Conservation (phyloP, 2,888 invertebrate species). For the Tridacna gigas region DNA sequence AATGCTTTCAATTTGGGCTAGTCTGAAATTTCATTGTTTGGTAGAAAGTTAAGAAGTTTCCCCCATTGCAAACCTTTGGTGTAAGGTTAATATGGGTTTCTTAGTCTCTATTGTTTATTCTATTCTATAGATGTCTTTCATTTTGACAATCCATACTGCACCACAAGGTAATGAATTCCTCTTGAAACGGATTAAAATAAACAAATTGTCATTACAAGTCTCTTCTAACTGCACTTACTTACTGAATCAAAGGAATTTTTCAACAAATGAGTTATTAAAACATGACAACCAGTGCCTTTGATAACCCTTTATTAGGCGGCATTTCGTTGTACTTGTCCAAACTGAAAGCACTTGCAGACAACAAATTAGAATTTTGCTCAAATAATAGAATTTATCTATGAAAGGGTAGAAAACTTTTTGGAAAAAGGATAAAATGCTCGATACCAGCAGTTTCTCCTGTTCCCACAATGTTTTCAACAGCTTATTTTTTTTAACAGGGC, state of each 20-base stretch:
- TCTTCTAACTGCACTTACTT: slow-evolving; percentile 34
- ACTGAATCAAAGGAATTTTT: slow-evolving; percentile 49
- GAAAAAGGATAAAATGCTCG: neutral
- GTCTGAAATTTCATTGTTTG: too few species aligned
- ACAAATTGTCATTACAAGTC: neutral
- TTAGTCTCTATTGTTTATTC: too few species aligned
- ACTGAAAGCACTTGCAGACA: slow-evolving; percentile 1
- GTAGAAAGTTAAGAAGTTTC: too few species aligned
- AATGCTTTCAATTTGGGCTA: too few species aligned
- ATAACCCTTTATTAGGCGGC: slow-evolving; percentile 42
- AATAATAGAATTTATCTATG: neutral
- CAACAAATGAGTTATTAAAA: slow-evolving; percentile 52
- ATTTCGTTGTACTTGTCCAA: neutral
- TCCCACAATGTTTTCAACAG: neutral
- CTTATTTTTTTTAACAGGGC: neutral
- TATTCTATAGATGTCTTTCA: too few species aligned
- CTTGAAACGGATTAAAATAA: neutral
- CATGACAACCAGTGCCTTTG: slow-evolving; percentile 49
- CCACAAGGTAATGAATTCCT: too few species aligned
- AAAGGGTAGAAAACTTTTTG: neutral
- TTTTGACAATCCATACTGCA: too few species aligned
- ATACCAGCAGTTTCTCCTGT: neutral
- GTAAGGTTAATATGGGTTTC: too few species aligned
- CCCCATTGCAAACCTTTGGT: too few species aligned
- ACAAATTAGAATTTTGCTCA: neutral